Evolutionary conservation across 2,888 invertebrate genomes (phyloP), one percentile per base, ranked within the genome.

Genomic region (Nycteola revayana): DNA sequence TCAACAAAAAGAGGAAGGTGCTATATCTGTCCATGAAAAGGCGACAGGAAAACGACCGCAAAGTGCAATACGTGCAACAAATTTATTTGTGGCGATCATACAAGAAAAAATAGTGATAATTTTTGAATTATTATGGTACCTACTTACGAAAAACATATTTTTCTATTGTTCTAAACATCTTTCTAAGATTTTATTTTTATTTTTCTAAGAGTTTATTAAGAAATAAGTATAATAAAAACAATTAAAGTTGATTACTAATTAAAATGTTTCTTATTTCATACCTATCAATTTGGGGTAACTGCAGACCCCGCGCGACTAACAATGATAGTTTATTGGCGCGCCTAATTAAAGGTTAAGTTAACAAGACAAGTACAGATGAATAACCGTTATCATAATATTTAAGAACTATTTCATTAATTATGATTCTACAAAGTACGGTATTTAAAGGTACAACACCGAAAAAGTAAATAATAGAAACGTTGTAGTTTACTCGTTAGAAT

Each of bases 71-170:
- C 10, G 11, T 28, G 6, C 11, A 11, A 4, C 1, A 28, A 28
- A 2, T 28, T 28, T 14, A 28, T 28, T 17, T 28, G 28, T 28
- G 28, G 20, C 17, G 17, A 28, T 11, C 17, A 14, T 14, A 28
- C 17, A 28, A 28, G 14, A 6, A 18, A 18, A 18, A 28, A 1
- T 18, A n/a, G 17, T 28, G 17, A 28, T 22, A 22, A 2, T 22
- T 22, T 5, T 22, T 22, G 10, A 9, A 25, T 8, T 9, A 7
- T 11, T 14, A 3, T 25, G 7, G 25, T n/a, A n/a, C n/a, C n/a
- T 25, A 25, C 25, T 25, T 25, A 25, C 14, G 25, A 25, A 25
- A 25, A 25, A 25, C 25, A 25, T 4, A 25, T 11, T 25, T 25
- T 25, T 25, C 14, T 11, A 25, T 25, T 25, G 3, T 14, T 25